These are phyloP conservation scores for Heliconius melpomene DNA, from an alignment of 1,140 invertebrate genomes.

Conservation along the genomic window DNA sequence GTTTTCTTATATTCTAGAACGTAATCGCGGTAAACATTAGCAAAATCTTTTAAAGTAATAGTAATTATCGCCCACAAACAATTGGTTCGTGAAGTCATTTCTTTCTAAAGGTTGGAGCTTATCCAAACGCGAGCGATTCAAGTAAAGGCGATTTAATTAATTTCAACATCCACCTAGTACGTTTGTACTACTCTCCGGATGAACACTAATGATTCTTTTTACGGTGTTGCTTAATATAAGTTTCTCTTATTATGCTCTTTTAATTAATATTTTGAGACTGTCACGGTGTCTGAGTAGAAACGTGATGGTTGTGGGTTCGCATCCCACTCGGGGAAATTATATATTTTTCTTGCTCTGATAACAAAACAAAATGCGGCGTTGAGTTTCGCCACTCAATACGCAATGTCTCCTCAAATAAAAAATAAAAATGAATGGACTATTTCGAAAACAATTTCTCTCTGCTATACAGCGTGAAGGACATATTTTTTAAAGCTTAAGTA, in stretches of 20 bases:
- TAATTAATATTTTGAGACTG: neutral
- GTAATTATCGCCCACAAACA: slow-evolving; percentile 5
- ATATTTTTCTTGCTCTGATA: too few relatives aligned
- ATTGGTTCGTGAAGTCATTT: neutral
- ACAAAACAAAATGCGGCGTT: too few relatives aligned
- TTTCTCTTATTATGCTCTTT: neutral
- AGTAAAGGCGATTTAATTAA: slow-evolving; percentile 33
- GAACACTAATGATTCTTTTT: slow-evolving; percentile 23
- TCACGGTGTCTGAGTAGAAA: neutral
- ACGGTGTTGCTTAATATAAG: neutral
- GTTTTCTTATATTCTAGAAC: neutral
- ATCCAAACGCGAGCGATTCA: slow-evolving; percentile 25
- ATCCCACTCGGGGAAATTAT: too few relatives aligned
- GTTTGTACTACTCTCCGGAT: neutral
- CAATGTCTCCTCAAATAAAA: too few relatives aligned
- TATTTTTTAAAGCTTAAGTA: too few relatives aligned
- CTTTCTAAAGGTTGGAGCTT: slow-evolving; percentile 25
- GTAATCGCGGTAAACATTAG: neutral
- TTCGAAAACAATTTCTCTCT: too few relatives aligned
- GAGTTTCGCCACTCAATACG: too few relatives aligned
- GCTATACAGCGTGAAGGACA: too few relatives aligned
- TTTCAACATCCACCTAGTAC: slow-evolving; percentile 20
- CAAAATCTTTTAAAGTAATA: neutral
- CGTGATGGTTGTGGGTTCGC: too few relatives aligned
- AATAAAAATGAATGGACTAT: too few relatives aligned